Conservation (phyloP, 2,797 vertebrate genomes). For the Delichon dasypus region DNA sequence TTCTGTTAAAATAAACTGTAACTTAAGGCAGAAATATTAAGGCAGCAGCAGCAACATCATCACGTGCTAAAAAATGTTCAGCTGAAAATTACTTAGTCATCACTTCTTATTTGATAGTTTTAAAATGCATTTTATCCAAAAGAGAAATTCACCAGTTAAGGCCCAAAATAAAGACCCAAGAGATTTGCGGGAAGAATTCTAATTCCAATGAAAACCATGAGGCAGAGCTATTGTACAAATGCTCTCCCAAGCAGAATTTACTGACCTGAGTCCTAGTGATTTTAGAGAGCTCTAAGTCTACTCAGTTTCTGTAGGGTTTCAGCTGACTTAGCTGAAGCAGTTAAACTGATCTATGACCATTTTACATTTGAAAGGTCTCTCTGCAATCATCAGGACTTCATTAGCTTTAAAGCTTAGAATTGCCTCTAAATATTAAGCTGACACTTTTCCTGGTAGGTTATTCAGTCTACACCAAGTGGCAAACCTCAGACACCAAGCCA, state of each 20-base stretch:
- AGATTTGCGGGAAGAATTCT: background rate
- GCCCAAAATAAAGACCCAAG: background rate
- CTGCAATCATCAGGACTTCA: background rate
- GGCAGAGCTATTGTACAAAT: background rate
- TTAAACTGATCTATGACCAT: background rate
- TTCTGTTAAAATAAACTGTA: background rate
- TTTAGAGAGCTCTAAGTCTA: background rate
- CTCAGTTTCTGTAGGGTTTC: background rate
- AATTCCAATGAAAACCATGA: background rate
- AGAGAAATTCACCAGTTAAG: background rate
- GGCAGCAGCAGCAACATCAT: background rate
- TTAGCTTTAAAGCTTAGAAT: background rate
- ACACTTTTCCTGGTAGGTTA: background rate
- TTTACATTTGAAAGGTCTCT: background rate
- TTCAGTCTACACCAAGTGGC: background rate
- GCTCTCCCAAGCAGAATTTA: background rate
- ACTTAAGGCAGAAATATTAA: background rate
- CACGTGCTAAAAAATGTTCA: background rate
- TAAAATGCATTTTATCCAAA: background rate
- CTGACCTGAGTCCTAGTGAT: background rate
- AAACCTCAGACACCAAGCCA: background rate
- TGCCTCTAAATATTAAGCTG: background rate
- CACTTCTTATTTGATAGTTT: background rate
- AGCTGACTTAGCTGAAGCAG: background rate
- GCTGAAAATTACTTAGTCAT: background rate